These are phyloP conservation scores for Scaptomyza tumidula DNA, from an alignment of 2,888 invertebrate species.

Conservation along the genomic window DNA sequence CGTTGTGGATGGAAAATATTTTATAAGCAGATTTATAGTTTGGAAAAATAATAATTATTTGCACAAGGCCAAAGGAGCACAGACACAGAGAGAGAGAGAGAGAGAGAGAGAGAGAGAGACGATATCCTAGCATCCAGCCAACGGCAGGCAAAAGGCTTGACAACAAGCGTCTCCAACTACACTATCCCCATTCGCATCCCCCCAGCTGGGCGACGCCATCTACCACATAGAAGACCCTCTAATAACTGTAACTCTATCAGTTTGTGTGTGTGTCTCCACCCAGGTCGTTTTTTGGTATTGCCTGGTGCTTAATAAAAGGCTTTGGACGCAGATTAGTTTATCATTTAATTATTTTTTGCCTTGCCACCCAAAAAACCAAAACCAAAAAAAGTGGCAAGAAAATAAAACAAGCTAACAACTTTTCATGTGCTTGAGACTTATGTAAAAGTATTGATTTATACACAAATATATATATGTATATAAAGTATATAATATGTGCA, in stretches of 20 bases:
- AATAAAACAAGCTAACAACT: conserved; percentile 15
- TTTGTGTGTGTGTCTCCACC: conserved; percentile 22
- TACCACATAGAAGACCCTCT: conserved; percentile 14
- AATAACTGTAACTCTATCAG: conserved; percentile 43
- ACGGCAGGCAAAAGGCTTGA: conserved; percentile 22
- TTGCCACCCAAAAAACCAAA: conserved; percentile 31
- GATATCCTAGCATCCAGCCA: conserved; percentile 14
- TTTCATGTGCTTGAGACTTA: conserved; percentile 21
- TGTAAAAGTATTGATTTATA: conserved; percentile 13
- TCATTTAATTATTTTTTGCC: conserved; percentile 83
- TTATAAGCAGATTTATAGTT: conserved; percentile 78
- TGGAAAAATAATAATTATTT: conserved; percentile 77
- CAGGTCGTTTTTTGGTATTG: conserved; percentile 26
- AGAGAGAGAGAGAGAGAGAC: conserved; percentile 4
- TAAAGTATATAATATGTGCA: conserved; percentile 31
- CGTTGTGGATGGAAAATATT: conserved; percentile 63
- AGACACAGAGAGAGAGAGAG: conserved; percentile 4
- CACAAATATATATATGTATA: too few species aligned
- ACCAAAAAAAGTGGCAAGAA: conserved; percentile 10
- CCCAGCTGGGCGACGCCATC: not conserved
- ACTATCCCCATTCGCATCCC: not conserved
- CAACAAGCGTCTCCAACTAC: conserved; percentile 3
- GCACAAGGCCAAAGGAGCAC: conserved; percentile 55
- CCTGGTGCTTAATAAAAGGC: conserved; percentile 75
- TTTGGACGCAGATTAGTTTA: conserved; percentile 80